A percentile compares a stretch with the other conserved stretches of the same genome.
phyloP scores from a whole-genome alignment of 2,797 vertebrate species.

The Arrhamphus sclerolepis region DNA sequence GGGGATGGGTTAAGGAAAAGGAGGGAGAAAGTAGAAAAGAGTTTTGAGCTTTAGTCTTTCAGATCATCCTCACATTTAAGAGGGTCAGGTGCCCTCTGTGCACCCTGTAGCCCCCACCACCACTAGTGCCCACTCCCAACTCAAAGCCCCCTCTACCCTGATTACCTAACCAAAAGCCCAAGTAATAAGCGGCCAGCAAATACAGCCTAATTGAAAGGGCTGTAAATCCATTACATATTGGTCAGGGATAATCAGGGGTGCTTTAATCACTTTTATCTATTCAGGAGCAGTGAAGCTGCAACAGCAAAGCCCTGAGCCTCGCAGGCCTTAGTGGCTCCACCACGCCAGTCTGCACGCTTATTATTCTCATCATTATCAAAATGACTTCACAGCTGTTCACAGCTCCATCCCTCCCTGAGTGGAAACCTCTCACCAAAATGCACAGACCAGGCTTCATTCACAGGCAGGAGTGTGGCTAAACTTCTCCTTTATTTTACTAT shows the following conservation, averaged over 20 bases:
- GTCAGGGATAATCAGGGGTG: conserved; percentile 99
- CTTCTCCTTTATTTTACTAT: conserved; percentile 8
- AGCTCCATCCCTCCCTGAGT: conserved; percentile 90
- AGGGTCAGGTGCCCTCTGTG: conserved; percentile 85
- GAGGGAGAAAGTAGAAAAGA: conserved; percentile 43
- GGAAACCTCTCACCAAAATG: conserved; percentile 82
- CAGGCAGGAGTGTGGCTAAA: conserved; percentile 38
- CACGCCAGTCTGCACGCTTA: conserved; percentile 85
- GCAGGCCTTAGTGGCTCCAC: conserved; percentile 78
- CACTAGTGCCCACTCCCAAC: conserved; percentile 76
- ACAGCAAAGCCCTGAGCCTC: conserved; percentile 95
- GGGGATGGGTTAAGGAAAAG: conserved; percentile 30
- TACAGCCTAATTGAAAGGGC: conserved; percentile 99
- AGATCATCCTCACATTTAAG: conserved; percentile 74
- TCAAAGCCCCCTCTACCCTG: conserved; percentile 78
- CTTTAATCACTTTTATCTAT: conserved; percentile 99
- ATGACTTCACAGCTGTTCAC: conserved; percentile 98
- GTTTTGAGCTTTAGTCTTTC: conserved; percentile 79
- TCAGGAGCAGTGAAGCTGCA: conserved; percentile 98
- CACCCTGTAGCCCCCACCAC: conserved; percentile 33
- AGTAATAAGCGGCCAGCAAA: conserved; percentile 99
- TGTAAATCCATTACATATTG: conserved; percentile 99
- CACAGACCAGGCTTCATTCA: conserved; percentile 80
- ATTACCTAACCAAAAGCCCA: conserved; percentile 93
- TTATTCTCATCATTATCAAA: conserved; percentile 99